Base-by-base conservation (phyloP, 2,113 vertebrate species). In the Tonatia bakeri region DNA sequence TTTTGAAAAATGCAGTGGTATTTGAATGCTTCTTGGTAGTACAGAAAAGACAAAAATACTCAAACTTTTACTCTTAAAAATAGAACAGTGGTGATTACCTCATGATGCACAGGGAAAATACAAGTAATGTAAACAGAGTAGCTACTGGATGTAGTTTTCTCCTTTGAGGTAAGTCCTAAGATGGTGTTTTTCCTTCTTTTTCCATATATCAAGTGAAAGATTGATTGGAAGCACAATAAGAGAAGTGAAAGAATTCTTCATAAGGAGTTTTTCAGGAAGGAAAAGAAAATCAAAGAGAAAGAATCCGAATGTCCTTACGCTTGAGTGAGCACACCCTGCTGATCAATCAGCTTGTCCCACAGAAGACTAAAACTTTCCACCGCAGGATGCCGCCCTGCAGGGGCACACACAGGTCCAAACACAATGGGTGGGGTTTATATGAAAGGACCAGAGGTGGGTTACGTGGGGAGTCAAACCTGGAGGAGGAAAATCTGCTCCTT, bases 131-230 rank as follows among this genome's bases (percentile, higher is more conserved):
- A 64, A 91, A 82, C 8, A 90, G 13, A 96, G 11, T 65, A 70
- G 7, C 43, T 84, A 65, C n/a, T 87, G 1, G 36, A 65, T 8
- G 7, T 50, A 83, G 31, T 87, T 84, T 90, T 59, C 77, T 15
- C 50, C 40, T 81, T 82, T 19, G 15, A 90, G 45, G 38, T 54
- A 75, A 95, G 15, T 67, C 61, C 88, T 79, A 87, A 80, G 61
- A 52, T 73, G 61, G 7, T 22, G 7, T 56, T 56, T 56, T 56
- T 56, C 20, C 26, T 43, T 54, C 16, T 97, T 83, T 89, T 97
- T 90, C 87, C 43, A 86, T 50, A 94, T 94, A 98, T 98, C 92
- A 98, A 98, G 93, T 96, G 87, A 92, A 98, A 91, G 91, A 97
- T 95, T 97, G 80, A 96, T 73, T 97, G 95, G 94, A 93, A 77